These are phyloP conservation scores for Aphidoletes aphidimyza DNA, from an alignment of 2,888 invertebrate genomes.

Conservation along the genomic window DNA sequence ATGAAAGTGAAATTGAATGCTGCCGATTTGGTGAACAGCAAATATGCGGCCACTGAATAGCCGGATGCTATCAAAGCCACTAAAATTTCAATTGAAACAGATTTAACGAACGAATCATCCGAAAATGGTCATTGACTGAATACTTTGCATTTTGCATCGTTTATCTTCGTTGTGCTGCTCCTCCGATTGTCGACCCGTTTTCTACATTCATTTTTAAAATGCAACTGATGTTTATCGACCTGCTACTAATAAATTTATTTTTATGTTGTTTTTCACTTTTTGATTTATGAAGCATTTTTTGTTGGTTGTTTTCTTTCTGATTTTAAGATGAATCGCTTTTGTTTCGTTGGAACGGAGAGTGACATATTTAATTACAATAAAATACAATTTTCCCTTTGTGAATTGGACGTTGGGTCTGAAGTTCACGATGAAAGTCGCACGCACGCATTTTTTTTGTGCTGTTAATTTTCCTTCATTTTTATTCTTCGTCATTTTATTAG, in stretches of 20 bases:
- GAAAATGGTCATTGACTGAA: conserved; percentile 20
- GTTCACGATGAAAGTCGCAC: conserved; percentile 26
- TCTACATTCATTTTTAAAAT: not conserved
- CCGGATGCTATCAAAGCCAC: not conserved
- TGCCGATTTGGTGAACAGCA: not conserved
- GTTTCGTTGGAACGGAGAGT: not conserved
- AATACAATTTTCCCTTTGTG: not conserved
- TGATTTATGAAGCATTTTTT: conserved; percentile 1
- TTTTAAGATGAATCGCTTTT: not conserved
- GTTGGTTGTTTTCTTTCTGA: not conserved
- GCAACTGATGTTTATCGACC: conserved; percentile 16
- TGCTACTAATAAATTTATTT: conserved; percentile 23
- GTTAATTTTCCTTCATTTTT: conserved; percentile 23
- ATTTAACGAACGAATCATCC: conserved; percentile 20
- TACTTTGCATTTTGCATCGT: conserved; percentile 7
- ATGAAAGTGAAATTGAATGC: not conserved
- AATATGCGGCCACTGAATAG: too few relatives aligned
- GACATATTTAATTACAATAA: conserved; percentile 19
- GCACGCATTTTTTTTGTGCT: not conserved
- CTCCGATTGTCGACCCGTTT: not conserved
- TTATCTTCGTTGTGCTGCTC: not conserved
- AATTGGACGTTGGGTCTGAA: not conserved
- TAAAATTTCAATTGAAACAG: not conserved
- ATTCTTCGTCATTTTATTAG: not conserved
- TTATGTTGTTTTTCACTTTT: conserved; percentile 41